A percentile compares a stretch with the other conserved stretches of the same genome.
Conservation (phyloP, 37 sponge, comb jelly and placozoan species). For the Agelas oroides region DNA sequence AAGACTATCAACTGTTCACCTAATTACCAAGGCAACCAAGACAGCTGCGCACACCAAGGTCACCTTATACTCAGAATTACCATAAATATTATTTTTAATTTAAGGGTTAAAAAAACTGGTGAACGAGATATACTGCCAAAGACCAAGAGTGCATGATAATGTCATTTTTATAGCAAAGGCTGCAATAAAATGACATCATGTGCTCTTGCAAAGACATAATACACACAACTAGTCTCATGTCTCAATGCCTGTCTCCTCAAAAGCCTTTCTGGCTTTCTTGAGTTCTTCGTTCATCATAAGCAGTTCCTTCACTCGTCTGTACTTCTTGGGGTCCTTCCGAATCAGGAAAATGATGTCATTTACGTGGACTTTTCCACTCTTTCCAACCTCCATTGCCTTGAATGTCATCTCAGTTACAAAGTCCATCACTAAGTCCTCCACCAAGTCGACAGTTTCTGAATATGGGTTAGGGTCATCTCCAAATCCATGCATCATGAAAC, state of each 20-base stretch:
- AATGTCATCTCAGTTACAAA: constrained; percentile 89
- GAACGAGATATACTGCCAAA: too few species aligned
- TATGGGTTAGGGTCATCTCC: constrained; percentile 96
- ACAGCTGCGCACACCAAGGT: too few species aligned
- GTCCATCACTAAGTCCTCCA: constrained; percentile 92
- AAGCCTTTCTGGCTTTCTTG: constrained; percentile 65
- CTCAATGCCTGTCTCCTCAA: background rate
- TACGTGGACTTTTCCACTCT: constrained; percentile 87
- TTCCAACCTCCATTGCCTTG: constrained; percentile 94
- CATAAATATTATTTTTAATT: too few species aligned
- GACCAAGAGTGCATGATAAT: too few species aligned
- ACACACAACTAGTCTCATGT: too few species aligned
- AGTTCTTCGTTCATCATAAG: constrained; percentile 97
- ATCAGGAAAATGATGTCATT: constrained; percentile 94
- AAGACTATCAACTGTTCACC: too few species aligned
- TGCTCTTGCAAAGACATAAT: too few species aligned
- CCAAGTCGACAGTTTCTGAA: constrained; percentile 87
- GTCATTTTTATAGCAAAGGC: too few species aligned
- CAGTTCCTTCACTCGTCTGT: constrained; percentile 89
- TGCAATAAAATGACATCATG: too few species aligned
- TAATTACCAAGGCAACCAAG: too few species aligned
- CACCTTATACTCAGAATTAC: too few species aligned
- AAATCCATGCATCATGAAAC: constrained; percentile 99
- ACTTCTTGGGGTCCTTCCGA: constrained; percentile 94
- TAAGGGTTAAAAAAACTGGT: too few species aligned